Percentiles rank a stretch among this genome's conserved stretches.
Evolutionary conservation across 2,888 invertebrate species (phyloP).

Genomic region (Synanthedon formicaeformis): DNA sequence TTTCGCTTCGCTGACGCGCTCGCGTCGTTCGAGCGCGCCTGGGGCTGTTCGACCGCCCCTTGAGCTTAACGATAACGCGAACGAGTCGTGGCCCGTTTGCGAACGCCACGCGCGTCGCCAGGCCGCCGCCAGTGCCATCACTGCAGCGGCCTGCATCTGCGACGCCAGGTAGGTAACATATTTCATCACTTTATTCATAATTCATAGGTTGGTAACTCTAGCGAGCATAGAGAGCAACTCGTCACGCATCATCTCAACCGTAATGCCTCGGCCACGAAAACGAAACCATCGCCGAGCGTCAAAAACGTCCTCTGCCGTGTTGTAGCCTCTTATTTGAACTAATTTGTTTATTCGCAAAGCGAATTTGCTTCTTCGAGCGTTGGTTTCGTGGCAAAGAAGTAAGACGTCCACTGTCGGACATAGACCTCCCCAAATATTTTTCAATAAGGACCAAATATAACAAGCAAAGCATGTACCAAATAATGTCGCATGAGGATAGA

Average conservation of each 20-base stretch:
- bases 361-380: too few relatives aligned
- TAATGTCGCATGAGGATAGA: too few relatives aligned
- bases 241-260: neutral
- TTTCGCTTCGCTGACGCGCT: constrained; percentile 71
- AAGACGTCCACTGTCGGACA: too few relatives aligned
- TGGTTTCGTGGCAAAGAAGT: too few relatives aligned
- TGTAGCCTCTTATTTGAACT: too few relatives aligned
- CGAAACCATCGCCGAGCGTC: too few relatives aligned
- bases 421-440: too few relatives aligned
- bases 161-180: constrained; percentile 39
- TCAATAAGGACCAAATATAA: too few relatives aligned
- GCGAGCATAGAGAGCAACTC: neutral
- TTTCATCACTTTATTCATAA: neutral
- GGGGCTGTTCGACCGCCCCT: constrained; percentile 12
- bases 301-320: too few relatives aligned
- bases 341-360: too few relatives aligned
- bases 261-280: neutral
- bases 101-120: constrained; percentile 43
- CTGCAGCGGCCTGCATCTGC: constrained; percentile 38
- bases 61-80: constrained; percentile 9
- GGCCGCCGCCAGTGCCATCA: constrained; percentile 42
- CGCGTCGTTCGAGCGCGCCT: constrained; percentile 42
- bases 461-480: too few relatives aligned
- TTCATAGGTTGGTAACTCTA: too few relatives aligned
- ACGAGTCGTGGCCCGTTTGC: constrained; percentile 20